Base-by-base conservation (phyloP, 2,888 invertebrate genomes). In the Eulithis prunata region DNA sequence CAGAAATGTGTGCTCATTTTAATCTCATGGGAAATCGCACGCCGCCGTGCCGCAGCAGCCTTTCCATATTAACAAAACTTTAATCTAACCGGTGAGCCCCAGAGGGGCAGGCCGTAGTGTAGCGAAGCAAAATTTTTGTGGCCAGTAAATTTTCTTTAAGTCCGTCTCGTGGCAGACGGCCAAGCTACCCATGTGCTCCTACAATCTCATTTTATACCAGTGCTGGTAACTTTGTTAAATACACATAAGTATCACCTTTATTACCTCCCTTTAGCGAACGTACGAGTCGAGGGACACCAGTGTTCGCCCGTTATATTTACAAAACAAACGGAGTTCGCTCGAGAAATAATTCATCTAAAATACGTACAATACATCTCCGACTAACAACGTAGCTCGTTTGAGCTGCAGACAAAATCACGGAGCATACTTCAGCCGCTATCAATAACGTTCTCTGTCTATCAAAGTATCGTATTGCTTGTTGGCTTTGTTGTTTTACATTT, bases 121-220 rank as follows among this genome's bases (percentile, higher is more conserved):
- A 77, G 78, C 74, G 72, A 78, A 73, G 76, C 82, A 73, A 84
- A 75, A 83, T 86, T 88, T 88, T 90, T 90, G 86, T 84, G 79
- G 82, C 79, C 82, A 81, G 83, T 89, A 89, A 88, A 90, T 89
- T 88, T 87, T 84, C 85, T 86, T 84, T 86, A 87, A 86, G 82
- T 82, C 84, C 75, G 77, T 78, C 82, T 78, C 75, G 77, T 90
- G 90, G 90, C 90, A 86, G 74, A 57, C 76, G 70, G 87, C 90
- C 89, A 89, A 86, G 74, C 75, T 76, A 75, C 82, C 71, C 82
- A 81, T 83, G 78, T 83, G 84, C 78, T 84, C 72, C 79, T 79
- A 78, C 81, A 87, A 83, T 81, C 75, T 78, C 74, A 79, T 83
- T 84, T 82, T 79, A 80, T 83, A 77, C 74, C 75, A 60, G 73